Base-by-base conservation (phyloP, 2,888 invertebrate species). In the Sabellastarte sp. region DNA sequence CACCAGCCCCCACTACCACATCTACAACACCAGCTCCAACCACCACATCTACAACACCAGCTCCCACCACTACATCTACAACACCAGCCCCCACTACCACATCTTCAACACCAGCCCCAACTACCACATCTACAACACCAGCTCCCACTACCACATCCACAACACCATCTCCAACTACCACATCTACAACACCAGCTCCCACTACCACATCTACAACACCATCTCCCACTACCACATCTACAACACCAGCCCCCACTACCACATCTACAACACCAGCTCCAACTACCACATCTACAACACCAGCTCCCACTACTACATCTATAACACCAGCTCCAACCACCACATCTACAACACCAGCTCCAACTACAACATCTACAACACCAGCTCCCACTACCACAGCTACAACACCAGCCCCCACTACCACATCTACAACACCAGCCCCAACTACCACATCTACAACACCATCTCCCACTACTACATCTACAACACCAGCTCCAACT, bases 401-500 rank as follows among this genome's bases (percentile, higher is more conserved):
- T 15, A 10, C 41, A 10, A 15, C 41, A 41, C 20, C 41, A 10
- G 20, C 41, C 41, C 10, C 41, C 10, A 20, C 41, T 15, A 20
- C 41, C 20, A 10, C 41, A 10, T 15, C 41, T 15, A 15, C 41
- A 10, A 61, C 29, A 32, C 24, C 1, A 32, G 26, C 60, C 32
- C 3, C 56, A 60, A n/a, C 31, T 32, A 50, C 64, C 57, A 29
- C 50, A 55, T 61, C 57, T 28, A 33, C 32, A 30, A 30, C 29
- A 51, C n/a, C 50, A 57, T 28, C 29, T 30, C 50, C 52, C 31
- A 32, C 26, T 32, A 31, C 33, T 29, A 50, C 31, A 51, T 30
- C 52, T 32, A 33, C 55, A 50, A 52, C 50, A 50, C 51, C 31
- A 41, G 28, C 61, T 32, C 30, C 50, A 33, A n/a, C 41, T 55